These are phyloP conservation scores for Podarcis raffonei DNA, from an alignment of 2,113 vertebrate genomes.

Conservation along the genomic window DNA sequence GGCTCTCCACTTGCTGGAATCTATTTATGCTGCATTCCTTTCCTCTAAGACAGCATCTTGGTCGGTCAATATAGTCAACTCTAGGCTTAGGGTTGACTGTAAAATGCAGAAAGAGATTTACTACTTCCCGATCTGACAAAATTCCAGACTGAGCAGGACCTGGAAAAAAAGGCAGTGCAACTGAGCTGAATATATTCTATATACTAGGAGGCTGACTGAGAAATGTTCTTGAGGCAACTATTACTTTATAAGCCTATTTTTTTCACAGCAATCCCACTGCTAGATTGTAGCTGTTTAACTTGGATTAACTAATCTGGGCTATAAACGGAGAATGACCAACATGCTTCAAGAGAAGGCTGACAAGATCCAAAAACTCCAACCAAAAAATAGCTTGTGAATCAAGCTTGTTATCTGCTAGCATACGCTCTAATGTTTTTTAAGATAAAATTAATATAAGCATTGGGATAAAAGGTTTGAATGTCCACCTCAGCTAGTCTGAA, in stretches of 20 bases:
- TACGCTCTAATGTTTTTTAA: not conserved
- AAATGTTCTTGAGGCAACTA: no score
- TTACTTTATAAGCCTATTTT: not conserved
- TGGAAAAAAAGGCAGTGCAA: conserved; percentile 75
- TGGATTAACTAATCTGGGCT: not conserved
- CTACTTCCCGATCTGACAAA: conserved; percentile 92
- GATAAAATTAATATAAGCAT: not conserved
- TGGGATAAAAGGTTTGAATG: not conserved
- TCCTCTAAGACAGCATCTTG: conserved; percentile 91
- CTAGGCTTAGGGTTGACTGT: conserved; percentile 95
- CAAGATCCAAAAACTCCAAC: not conserved
- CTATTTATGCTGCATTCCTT: conserved; percentile 93
- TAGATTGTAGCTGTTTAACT: not conserved
- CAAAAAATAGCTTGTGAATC: not conserved
- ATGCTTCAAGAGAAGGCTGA: not conserved
- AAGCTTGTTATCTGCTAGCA: not conserved
- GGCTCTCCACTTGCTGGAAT: conserved; percentile 96
- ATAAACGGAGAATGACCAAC: not conserved
- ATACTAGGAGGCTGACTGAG: not conserved
- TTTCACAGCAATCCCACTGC: not conserved
- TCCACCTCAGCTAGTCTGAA: not conserved
- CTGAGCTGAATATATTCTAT: not conserved
- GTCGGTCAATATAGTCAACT: conserved; percentile 92
- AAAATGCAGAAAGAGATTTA: conserved; percentile 96
- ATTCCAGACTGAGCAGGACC: conserved; percentile 95